Evolutionary conservation across 92 coral and sea anemone species (phyloP), one percentile per base, ranked within the genome.

Genomic region (Zoanthus solanderi): DNA sequence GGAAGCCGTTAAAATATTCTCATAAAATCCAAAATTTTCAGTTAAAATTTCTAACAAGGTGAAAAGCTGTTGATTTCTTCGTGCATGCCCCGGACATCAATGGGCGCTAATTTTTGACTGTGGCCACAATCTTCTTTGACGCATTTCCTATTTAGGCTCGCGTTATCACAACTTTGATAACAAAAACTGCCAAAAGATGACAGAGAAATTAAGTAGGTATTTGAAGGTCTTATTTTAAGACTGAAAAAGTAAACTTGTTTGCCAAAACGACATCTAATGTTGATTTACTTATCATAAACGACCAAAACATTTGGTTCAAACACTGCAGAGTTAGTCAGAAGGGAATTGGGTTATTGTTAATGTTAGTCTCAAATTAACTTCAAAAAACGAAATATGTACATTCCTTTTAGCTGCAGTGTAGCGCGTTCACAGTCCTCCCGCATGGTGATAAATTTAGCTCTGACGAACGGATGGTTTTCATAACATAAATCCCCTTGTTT

Each of bases 381-480:
- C 29, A 28, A 63, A 58, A 67, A 44, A 65, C 56, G 75, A 80
- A 80, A 80, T 80, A 60, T 80, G 85, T 80, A 80, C 85, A 63
- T 80, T 80, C 75, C 75, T 67, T 8, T 34, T 53, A 44, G 30
- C 5, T 48, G 10, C 14, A 72, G 74, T 72, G 85, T 71, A 72
- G 12, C 17, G 57, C 54, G 5, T 72, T 9, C 57, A 46, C 74
- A 80, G 52, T 67, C 18, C 85, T 16, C 85, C 42, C 30, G 47
- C n/a, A 18, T 4, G 28, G 37, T 23, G 34, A 30, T 46, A 80
- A 63, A 65, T 80, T 80, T 80, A 80, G 85, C 60, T 0, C 85
- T 80, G 85, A 80, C 85, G 72, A 80, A 45, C 11, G 74, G n/a
- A 80, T 80, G 75, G 58, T 80, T 80, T 80, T 80, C 85, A 80